Conservation (phyloP, 1,140 invertebrate species). For the Eurosta solidaginis region DNA sequence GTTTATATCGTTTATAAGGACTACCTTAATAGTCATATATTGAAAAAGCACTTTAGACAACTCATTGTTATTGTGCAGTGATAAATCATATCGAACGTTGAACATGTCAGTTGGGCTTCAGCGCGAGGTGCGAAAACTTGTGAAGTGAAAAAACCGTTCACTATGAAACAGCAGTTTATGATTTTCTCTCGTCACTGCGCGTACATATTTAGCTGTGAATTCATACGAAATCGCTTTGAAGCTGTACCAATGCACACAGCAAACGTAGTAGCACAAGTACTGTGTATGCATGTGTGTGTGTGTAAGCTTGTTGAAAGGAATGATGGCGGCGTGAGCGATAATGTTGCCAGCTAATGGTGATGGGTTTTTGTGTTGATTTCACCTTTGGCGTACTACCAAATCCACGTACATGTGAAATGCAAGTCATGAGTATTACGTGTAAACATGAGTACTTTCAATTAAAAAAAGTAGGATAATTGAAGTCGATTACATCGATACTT, state of each 20-base stretch:
- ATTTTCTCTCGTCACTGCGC: background rate
- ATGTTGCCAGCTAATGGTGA: no score
- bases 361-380: no score
- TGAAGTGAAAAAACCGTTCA: background rate
- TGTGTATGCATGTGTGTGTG: background rate
- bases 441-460: no score
- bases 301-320: background rate
- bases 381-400: no score
- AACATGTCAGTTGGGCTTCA: background rate
- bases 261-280: background rate
- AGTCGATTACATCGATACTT: no score
- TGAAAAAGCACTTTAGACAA: no score
- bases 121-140: background rate
- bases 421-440: no score
- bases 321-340: no score
- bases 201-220: background rate
- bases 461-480: no score
- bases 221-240: background rate
- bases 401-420: no score
- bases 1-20: no score
- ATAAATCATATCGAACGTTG: conserved; percentile 8
- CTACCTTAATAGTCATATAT: no score
- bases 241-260: background rate
- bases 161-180: background rate
- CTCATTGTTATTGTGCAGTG: background rate